These are phyloP conservation scores for Phaedon cochleariae DNA, from an alignment of 2,888 invertebrate genomes.

Conservation along the genomic window DNA sequence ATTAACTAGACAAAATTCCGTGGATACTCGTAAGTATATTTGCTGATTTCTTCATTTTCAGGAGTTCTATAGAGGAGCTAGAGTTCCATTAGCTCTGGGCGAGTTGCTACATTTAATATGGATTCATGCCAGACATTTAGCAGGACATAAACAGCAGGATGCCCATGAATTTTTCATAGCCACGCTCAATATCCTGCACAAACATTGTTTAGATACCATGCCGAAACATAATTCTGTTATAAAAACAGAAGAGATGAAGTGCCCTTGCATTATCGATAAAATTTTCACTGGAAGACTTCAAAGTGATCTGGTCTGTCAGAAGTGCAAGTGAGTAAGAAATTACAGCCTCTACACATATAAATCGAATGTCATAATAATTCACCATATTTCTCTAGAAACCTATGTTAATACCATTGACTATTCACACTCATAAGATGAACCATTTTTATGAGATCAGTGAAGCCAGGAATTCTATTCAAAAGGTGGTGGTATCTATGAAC, in stretches of 20 bases:
- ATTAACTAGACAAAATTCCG: too few relatives aligned
- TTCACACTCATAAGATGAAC: too few relatives aligned
- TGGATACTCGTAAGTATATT: too few relatives aligned
- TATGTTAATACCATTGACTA: too few relatives aligned
- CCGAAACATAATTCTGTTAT: constrained; percentile 40
- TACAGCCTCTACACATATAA: too few relatives aligned
- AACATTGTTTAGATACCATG: constrained; percentile 69
- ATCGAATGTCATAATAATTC: too few relatives aligned
- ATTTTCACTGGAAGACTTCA: constrained; percentile 96
- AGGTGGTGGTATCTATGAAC: too few relatives aligned
- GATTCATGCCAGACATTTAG: constrained; percentile 95
- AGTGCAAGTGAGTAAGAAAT: constrained; percentile 84
- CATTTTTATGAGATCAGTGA: too few relatives aligned
- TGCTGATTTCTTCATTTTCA: constrained; percentile 49
- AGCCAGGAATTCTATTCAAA: too few relatives aligned
- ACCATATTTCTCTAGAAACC: too few relatives aligned
- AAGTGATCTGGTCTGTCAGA: constrained; percentile 95
- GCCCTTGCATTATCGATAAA: constrained; percentile 96
- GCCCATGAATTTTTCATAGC: constrained; percentile 99
- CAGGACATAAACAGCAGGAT: constrained; percentile 97
- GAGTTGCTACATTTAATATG: constrained; percentile 92
- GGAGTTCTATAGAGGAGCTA: constrained; percentile 93
- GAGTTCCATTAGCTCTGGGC: constrained; percentile 87
- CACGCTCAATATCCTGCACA: constrained; percentile 90
- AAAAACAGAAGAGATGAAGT: constrained; percentile 60